Conservation (phyloP, 2,113 vertebrate genomes). For the Hymenochirus boettgeri region DNA sequence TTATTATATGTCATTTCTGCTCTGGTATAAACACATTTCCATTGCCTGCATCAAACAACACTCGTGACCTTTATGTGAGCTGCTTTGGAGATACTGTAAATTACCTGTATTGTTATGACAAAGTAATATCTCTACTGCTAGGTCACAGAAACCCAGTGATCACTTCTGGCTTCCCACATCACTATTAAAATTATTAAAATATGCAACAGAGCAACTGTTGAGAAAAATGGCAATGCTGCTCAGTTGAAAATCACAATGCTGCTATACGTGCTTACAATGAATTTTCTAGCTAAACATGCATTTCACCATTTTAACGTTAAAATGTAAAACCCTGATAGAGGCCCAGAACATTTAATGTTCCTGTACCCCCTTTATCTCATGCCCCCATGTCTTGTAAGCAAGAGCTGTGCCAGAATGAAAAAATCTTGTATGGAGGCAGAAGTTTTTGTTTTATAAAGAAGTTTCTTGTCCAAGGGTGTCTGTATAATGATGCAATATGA, state of each 20-base stretch:
- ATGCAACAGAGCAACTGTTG: conserved; percentile 22
- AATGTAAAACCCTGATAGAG: neutral
- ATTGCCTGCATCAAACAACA: conserved; percentile 61
- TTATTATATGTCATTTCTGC: conserved; percentile 59
- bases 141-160: conserved; percentile 52
- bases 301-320: neutral
- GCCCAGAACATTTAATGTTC: no score
- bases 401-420: no score
- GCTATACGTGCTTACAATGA: neutral
- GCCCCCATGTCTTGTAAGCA: no score
- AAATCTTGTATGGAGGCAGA: no score
- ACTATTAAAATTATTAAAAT: conserved; percentile 45
- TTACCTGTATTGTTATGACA: conserved; percentile 59
- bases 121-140: conserved; percentile 57
- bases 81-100: conserved; percentile 57
- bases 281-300: neutral
- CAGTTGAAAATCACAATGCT: neutral
- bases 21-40: conserved; percentile 57
- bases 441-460: no score
- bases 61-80: conserved; percentile 66
- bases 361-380: no score
- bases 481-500: no score
- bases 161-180: conserved; percentile 56
- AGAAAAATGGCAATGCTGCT: conserved; percentile 19
- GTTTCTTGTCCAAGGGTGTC: no score